Percentiles rank a stretch among this genome's conserved stretches.
Evolutionary conservation across 2,113 vertebrate species (phyloP).

Genomic region (Origma solitaria): DNA sequence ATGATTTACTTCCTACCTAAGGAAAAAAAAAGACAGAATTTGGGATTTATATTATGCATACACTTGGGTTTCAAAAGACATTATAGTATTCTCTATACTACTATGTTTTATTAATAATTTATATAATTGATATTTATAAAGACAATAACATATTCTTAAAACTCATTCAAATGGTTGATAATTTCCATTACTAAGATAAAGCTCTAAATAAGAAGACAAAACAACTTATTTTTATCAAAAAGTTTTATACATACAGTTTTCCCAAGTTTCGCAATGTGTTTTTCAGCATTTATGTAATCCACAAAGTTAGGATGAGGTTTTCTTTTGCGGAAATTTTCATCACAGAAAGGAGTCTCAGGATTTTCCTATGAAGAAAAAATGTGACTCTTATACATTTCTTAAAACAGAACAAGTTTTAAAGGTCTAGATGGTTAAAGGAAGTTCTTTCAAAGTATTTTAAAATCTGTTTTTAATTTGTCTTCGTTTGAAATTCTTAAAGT

Average conservation of each 20-base stretch:
- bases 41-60: background rate
- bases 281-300: conserved; percentile 83
- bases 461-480: background rate
- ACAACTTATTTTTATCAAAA: background rate
- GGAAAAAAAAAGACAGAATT: background rate
- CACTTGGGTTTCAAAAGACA: background rate
- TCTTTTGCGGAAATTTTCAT: conserved; percentile 84
- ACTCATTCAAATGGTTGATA: background rate
- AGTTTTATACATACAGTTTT: conserved; percentile 78
- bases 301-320: conserved; percentile 83
- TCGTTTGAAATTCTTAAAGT: background rate
- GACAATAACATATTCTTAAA: background rate
- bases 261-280: conserved; percentile 82
- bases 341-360: conserved; percentile 76
- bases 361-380: conserved; percentile 72
- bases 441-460: background rate
- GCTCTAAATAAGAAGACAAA: background rate
- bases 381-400: background rate
- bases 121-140: background rate
- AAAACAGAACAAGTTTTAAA: background rate
- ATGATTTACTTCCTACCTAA: background rate
- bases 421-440: background rate
- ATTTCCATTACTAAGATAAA: background rate
- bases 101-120: background rate
- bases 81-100: background rate